Percentiles rank a stretch among this genome's conserved stretches.
phyloP scores from a whole-genome alignment of 2,797 vertebrate genomes.

The Acipenser oxyrinchus region DNA sequence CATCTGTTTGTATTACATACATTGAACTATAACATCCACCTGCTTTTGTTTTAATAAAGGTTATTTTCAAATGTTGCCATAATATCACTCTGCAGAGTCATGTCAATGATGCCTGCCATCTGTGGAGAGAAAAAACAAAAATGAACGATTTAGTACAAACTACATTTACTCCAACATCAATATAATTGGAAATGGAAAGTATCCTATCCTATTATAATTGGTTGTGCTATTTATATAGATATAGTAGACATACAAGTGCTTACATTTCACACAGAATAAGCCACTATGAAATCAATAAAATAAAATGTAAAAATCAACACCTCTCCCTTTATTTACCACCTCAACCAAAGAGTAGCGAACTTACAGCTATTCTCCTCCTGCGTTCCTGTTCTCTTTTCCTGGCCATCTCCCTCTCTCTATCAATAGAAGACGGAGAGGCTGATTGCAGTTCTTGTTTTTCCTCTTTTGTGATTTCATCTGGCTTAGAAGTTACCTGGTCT shows the following conservation, averaged over 20 bases:
- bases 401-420: slow-evolving; percentile 63
- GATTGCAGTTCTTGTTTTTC: slow-evolving; percentile 23
- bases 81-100: slow-evolving; percentile 78
- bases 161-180: no score
- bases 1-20: background rate
- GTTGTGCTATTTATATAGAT: no score
- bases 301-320: no score
- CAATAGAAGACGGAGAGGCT: slow-evolving; percentile 26
- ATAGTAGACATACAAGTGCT: no score
- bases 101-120: slow-evolving; percentile 75
- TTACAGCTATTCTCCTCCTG: slow-evolving; percentile 75
- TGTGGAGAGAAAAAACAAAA: slow-evolving; percentile 38
- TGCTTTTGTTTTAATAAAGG: slow-evolving; percentile 51
- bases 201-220: no score
- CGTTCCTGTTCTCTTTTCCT: slow-evolving; percentile 80
- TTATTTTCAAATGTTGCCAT: slow-evolving; percentile 85
- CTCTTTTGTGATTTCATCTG: slow-evolving; percentile 12
- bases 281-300: no score
- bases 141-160: background rate
- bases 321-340: no score
- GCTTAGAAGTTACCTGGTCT: slow-evolving; percentile 32
- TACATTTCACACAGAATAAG: no score
- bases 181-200: no score
- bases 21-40: background rate
- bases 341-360: slow-evolving; percentile 30